Evolutionary conservation across 2,888 invertebrate genomes (phyloP), one percentile per base, ranked within the genome.

Genomic region (Drosophila lutescens): DNA sequence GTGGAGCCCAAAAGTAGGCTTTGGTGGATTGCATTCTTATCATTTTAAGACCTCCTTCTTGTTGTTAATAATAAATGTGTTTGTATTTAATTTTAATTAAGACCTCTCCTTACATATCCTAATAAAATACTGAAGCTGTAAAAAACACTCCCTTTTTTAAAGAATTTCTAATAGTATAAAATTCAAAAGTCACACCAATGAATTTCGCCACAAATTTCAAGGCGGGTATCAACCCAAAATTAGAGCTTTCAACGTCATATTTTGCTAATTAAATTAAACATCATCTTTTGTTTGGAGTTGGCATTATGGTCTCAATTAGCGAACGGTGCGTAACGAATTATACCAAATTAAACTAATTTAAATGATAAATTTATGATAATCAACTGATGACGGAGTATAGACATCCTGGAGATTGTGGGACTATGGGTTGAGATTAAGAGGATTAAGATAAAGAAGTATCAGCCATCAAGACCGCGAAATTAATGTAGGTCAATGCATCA

Each of bases 261-360:
- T 44, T 46, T 43, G 76, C 55, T 85, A 80, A 80, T 82, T 66
- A 8, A 77, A 79, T 77, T 72, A 79, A 50, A 40, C 13, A 51
- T 62, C 56, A 54, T 40, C 43, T 61, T 70, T 74, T 72, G 26
- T 56, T 23, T 26, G 30, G 46, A 57, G 61, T 59, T 26, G 51
- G 46, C 7, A 23, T 44, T 66, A 50, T 68, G 56, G 54, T 34
- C 46, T 70, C 23, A 61, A 77, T 85, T 84, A 81, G 55, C 71
- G 50, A 67, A 23, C 15, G 26, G 12, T 17, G 36, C 15, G 41
- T 10, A 15, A 17, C 10, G 4, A 49, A 30, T 67, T 55, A 49
- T 30, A 49, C 13, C 10, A 49, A 67, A 67, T 54, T 53, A 13
- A 70, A 70, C 41, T 9, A 53, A 47, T 15, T 30, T 4, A 43